Evolutionary conservation across 2,113 vertebrate genomes (phyloP), one percentile per base, ranked within the genome.

Genomic region (Nesogale talazaci): DNA sequence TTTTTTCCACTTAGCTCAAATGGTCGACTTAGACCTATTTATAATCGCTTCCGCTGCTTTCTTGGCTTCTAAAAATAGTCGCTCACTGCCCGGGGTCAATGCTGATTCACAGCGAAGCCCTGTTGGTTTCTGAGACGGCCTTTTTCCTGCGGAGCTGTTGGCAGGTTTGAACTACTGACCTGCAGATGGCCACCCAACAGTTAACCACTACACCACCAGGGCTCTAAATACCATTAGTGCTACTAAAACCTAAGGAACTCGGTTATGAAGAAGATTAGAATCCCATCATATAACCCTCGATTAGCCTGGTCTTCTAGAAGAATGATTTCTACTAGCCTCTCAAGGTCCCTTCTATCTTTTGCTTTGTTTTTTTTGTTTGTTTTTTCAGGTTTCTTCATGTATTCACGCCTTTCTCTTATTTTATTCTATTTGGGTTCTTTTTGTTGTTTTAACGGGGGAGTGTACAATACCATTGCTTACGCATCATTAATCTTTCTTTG

Each of bases 391-490:
- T 70, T 31, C 22, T 70, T 31, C 3, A 29, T 56, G 16, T 83
- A 70, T 42, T 72, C 22, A 2, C 6, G 22, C 56, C 23, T 86
- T 77, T 92, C 42, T 72, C 40, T 79, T 69, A 36, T 36, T 8
- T 65, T 80, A 46, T 78, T 95, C 19, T 27, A 4, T 67, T 88
- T 95, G 31, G 72, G 46, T 42, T 52, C 46, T 52, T 52, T 85
- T 72, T 36, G 38, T 56, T 84, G 12, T 83, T 80, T 6, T 77
- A 67, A 56, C 67, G 38, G 14, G 38, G 38, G 9, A 87, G 14
- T 56, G 3, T 70, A 40, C 38, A 42, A 40, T 76, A 79, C 29
- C 40, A 83, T 14, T 34, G 3, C 52, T 46, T 56, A 89, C 65
- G 31, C 27, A 82, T 81, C 46, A 76, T 69, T 85, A 34, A 10